A percentile compares a stretch with the other conserved stretches of the same genome.
These are phyloP conservation scores for Ceramica pisi DNA, from an alignment of 2,888 invertebrate species.

Conservation along the genomic window DNA sequence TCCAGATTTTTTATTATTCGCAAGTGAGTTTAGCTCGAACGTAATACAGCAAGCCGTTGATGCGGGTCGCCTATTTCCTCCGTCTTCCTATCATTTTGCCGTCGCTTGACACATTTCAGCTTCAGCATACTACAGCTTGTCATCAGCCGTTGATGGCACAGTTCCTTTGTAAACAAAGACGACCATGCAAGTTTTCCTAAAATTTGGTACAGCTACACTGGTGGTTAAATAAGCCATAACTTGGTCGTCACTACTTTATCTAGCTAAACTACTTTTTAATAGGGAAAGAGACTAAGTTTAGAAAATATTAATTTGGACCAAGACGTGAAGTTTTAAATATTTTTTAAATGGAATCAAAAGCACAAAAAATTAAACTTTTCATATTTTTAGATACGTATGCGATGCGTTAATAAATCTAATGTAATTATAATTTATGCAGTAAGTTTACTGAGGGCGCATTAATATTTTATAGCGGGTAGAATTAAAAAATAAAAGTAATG, in stretches of 20 bases:
- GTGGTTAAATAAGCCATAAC: background rate
- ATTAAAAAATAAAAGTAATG: conserved; percentile 52
- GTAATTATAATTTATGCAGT: conserved; percentile 52
- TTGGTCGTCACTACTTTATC: too few relatives aligned
- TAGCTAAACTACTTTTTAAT: too few relatives aligned
- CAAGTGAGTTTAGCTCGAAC: conserved; percentile 8
- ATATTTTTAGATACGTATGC: background rate
- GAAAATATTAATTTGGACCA: background rate
- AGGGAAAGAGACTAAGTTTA: background rate
- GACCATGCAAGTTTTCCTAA: background rate
- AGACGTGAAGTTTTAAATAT: background rate
- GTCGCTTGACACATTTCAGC: conserved; percentile 36
- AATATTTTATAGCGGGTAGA: conserved; percentile 47
- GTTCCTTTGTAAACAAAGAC: background rate
- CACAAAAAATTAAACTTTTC: background rate
- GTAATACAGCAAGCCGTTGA: conserved; percentile 7
- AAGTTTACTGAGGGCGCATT: conserved; percentile 31
- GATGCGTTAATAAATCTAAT: conserved; percentile 53
- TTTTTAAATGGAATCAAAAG: background rate
- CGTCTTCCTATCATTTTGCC: background rate
- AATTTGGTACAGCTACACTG: background rate
- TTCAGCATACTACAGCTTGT: background rate
- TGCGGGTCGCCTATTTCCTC: conserved; percentile 25
- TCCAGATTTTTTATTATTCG: background rate
- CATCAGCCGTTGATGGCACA: conserved; percentile 6